These are phyloP conservation scores for Heliconius ethilla DNA, from an alignment of 2,888 invertebrate genomes.

Conservation along the genomic window DNA sequence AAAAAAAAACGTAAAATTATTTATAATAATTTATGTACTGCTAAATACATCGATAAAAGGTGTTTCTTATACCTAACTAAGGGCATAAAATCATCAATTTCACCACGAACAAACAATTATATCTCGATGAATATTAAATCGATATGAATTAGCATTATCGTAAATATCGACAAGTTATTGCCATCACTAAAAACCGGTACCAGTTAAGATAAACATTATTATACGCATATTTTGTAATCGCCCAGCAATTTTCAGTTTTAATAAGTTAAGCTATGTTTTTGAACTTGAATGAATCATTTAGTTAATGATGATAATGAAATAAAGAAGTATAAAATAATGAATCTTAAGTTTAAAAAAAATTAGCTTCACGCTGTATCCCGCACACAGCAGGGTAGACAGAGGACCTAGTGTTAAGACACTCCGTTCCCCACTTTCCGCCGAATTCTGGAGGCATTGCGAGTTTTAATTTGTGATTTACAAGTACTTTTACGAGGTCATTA, in stretches of 20 bases:
- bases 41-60: slow-evolving; percentile 35
- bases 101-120: slow-evolving; percentile 61
- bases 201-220: slow-evolving; percentile 40
- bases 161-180: slow-evolving; percentile 61
- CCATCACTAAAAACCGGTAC: slow-evolving; percentile 48
- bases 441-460: not conserved
- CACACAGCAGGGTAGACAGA: too few relatives aligned
- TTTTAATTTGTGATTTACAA: not conserved
- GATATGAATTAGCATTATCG: slow-evolving; percentile 58
- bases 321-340: too few relatives aligned
- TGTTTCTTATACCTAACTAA: slow-evolving; percentile 26
- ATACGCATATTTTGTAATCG: slow-evolving; percentile 33
- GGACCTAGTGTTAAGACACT: too few relatives aligned
- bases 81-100: slow-evolving; percentile 49
- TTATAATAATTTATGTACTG: slow-evolving; percentile 32
- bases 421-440: too few relatives aligned
- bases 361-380: too few relatives aligned
- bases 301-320: not conserved
- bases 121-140: slow-evolving; percentile 61
- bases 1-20: slow-evolving; percentile 3
- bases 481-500: not conserved
- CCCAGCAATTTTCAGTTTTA: slow-evolving; percentile 36
- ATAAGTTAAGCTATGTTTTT: slow-evolving; percentile 21
- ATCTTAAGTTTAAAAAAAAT: too few relatives aligned
- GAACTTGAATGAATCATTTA: not conserved